Evolutionary conservation across 2,888 invertebrate genomes (phyloP), one percentile per base, ranked within the genome.

Genomic region (Pammene aurita): DNA sequence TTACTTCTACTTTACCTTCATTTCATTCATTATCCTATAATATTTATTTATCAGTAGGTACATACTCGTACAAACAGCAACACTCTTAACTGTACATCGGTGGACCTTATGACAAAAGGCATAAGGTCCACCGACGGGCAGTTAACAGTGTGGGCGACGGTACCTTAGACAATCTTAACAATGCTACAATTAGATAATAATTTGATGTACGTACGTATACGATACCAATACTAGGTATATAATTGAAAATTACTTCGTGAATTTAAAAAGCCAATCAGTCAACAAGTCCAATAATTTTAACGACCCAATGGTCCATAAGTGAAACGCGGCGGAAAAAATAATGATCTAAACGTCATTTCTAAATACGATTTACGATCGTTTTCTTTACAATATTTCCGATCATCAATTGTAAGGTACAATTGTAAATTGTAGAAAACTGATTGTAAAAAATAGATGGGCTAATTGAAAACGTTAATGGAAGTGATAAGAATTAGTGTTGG

Each of bases 321-420:
- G 50, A 34, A 72, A 70, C 62, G 72, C 16, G 16, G 62, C 52
- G 71, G 72, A 72, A 69, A 65, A 69, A 72, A 71, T 64, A 46
- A 46, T 46, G 66, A 52, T 66, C 60, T 0, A 52, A 52, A 38
- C 16, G 35, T 44, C 44, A 50, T 35, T 57, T n/a, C 42, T 11
- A 50, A 50, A 50, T 11, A 62, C 35, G 16, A 63, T 62, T 67
- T 67, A 63, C 56, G 50, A 57, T 34, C 5, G 18, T n/a, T n/a
- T 50, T n/a, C 48, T 38, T 52, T 41, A 41, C 50, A 18, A 13
- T n/a, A 62, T 41, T 38, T 26, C n/a, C 38, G 35, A 41, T 61
- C 16, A 11, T n/a, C 14, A 35, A 18, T 62, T 62, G 35, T 50
- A n/a, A 13, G 10, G 16, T 52, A 44, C 54, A 55, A 64, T 62